A percentile compares a stretch with the other conserved stretches of the same genome.
phyloP scores from a whole-genome alignment of 2,797 vertebrate genomes.

The Sebastolobus altivelis region DNA sequence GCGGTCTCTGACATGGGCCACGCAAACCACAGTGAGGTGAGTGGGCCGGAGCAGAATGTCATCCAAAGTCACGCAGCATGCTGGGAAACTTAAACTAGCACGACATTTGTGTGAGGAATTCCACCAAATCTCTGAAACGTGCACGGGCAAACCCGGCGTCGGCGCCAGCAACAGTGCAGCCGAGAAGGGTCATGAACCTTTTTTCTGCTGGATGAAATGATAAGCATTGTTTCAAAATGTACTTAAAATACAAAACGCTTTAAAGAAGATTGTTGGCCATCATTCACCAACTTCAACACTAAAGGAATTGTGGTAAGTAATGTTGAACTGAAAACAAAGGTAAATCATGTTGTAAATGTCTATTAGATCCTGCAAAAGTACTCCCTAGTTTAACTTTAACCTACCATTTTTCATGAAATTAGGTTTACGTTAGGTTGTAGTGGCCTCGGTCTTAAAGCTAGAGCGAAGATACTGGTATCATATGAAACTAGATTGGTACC shows the following conservation, averaged over 20 bases:
- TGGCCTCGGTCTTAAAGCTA: too few relatives aligned
- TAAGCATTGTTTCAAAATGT: neutral
- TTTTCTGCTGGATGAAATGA: conserved; percentile 4
- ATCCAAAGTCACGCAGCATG: conserved; percentile 74
- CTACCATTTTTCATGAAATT: neutral
- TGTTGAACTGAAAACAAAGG: neutral
- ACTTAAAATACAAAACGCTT: neutral
- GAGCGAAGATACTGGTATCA: too few relatives aligned
- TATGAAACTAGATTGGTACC: too few relatives aligned
- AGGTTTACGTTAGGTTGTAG: too few relatives aligned
- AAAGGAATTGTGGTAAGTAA: neutral
- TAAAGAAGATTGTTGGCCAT: neutral
- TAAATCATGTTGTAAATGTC: neutral
- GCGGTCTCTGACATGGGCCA: conserved; percentile 58
- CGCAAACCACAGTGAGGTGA: conserved; percentile 64
- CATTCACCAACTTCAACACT: neutral
- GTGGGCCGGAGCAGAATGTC: conserved; percentile 71
- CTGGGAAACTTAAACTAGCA: conserved; percentile 64
- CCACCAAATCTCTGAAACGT: conserved; percentile 44
- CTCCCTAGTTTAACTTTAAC: neutral
- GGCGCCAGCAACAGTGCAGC: conserved; percentile 21
- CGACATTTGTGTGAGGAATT: conserved; percentile 53
- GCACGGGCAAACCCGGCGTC: conserved; percentile 10
- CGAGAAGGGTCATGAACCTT: conserved; percentile 26
- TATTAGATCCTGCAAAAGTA: neutral